Evolutionary conservation across 35 echinoderm and acorn worm genomes (phyloP), one percentile per base, ranked within the genome.

Genomic region (Eucidaris tribuloides): DNA sequence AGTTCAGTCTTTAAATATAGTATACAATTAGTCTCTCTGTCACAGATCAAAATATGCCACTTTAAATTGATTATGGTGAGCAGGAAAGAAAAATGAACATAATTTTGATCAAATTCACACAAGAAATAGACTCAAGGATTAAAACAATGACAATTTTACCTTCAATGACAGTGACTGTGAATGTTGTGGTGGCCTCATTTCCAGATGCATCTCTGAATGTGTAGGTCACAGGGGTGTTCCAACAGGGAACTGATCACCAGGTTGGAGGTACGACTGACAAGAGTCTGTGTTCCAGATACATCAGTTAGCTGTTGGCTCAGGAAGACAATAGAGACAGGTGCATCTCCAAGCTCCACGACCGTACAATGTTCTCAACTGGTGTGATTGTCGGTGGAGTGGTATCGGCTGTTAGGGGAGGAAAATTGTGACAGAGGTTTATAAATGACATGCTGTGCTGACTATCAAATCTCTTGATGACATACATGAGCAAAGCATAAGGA

Each of bases 321-420:
- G 40, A 34, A 74, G 34, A 40, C 44, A 4, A 57, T 25, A 2
- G 33, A 40, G 4, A 44, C 40, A 31, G 34, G 24, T 22, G 24
- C n/a, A 0, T 33, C 43, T 9, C 68, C 68, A 44, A 74, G 68
- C 40, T 74, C 68, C 2, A 74, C 68, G 9, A n/a, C 39, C 22
- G 34, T 17, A 60, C 43, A 34, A 81, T 81, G 55, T 81, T 58
- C 18, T 59, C 41, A 32, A 22, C 46, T 2, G 34, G 45, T 2
- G 77, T 66, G 0, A 91, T 58, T 2, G 23, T 46, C 37, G 89
- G 89, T 14, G 82, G 71, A 20, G 48, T 79, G 35, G 71, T 91
- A 65, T 91, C 89, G 36, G 33, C 89, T 85, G 74, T 44, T 46
- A 33, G 18, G 13, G 15, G 34, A 25, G 28, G 11, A 78, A 43